Evolutionary conservation across 2,888 invertebrate species (phyloP), one percentile per base, ranked within the genome.

Genomic region (Adela reaumurella): DNA sequence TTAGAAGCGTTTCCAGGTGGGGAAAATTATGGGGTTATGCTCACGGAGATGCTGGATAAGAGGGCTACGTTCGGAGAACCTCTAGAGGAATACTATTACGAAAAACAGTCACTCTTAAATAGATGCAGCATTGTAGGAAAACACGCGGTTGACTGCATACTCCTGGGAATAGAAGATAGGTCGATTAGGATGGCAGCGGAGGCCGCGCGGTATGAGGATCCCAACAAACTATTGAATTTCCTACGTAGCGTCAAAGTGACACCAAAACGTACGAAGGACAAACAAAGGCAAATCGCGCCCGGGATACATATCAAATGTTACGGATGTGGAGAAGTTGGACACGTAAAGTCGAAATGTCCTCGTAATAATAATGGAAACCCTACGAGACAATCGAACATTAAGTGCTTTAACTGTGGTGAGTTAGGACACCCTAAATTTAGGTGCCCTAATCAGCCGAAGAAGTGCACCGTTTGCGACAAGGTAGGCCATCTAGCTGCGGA

Each of bases 21-120:
- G 10, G 53, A 57, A 20, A 59, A 58, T 51, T 58, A 57, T 49
- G 57, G 56, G 6, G 55, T 55, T 14, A 19, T 53, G 18, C 43
- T 59, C 19, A 54, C 54, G 14, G 56, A 57, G 8, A 58, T 59
- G 58, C 19, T 58, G n/a, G 52, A 35, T n/a, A 49, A 53, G 1
- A 52, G 49, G 46, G 54, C 53, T 46, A 47, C 44, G 8, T 50
- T 52, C 16, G 51, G 53, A 3, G 56, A 57, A 42, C 49, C 55
- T 1, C 35, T 56, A 2, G 54, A 54, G 48, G 53, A 52, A 16
- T 55, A 55, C 20, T 55, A 45, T 20, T 49, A 52, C 28, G 51
- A 50, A 17, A 53, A 56, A 43, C 19, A 46, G 10, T 43, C 46
- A 19, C 20, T 56, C 2, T 44, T 55, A 19, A 55, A 51, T 18